A percentile compares a stretch with the other conserved stretches of the same genome.
Evolutionary conservation across 2,888 invertebrate genomes (phyloP).

Genomic region (Folsomia candida): DNA sequence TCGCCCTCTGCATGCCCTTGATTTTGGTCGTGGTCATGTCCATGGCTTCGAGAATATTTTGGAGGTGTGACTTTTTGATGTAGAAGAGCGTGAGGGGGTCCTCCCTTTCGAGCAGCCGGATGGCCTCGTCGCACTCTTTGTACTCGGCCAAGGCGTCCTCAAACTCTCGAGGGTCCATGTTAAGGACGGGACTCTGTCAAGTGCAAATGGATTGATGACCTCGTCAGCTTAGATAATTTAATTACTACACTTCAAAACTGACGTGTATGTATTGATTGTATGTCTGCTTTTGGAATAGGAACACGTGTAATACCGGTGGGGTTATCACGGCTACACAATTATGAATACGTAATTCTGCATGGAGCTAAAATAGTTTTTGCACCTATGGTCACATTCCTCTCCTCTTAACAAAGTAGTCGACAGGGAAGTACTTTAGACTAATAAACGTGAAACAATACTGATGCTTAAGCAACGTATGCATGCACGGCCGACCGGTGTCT

Average conservation of each 20-base stretch:
- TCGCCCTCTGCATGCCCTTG: conserved; percentile 23
- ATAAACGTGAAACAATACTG: neutral
- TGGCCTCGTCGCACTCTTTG: conserved; percentile 39
- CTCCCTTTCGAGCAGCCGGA: conserved; percentile 39
- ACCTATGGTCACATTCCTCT: too few species aligned
- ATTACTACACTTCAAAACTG: neutral
- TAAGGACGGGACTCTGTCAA: neutral
- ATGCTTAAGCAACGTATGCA: neutral
- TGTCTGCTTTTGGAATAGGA: too few species aligned
- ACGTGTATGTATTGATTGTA: neutral
- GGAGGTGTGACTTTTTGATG: conserved; percentile 45
- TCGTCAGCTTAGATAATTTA: conserved; percentile 31
- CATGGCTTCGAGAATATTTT: conserved; percentile 37
- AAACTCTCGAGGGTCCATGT: conserved; percentile 20
- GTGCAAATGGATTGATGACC: too few species aligned
- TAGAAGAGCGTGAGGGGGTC: conserved; percentile 48
- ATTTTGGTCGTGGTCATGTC: conserved; percentile 29
- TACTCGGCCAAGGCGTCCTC: conserved; percentile 39
- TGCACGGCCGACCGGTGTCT: neutral
- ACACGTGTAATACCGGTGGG: too few species aligned
- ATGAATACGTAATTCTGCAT: too few species aligned
- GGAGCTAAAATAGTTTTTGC: too few species aligned
- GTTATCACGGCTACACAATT: too few species aligned
- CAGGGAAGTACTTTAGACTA: too few species aligned
- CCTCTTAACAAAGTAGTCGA: too few species aligned